Evolutionary conservation across 2,888 invertebrate genomes (phyloP).

Genomic region (Pristionchus arcanus): DNA sequence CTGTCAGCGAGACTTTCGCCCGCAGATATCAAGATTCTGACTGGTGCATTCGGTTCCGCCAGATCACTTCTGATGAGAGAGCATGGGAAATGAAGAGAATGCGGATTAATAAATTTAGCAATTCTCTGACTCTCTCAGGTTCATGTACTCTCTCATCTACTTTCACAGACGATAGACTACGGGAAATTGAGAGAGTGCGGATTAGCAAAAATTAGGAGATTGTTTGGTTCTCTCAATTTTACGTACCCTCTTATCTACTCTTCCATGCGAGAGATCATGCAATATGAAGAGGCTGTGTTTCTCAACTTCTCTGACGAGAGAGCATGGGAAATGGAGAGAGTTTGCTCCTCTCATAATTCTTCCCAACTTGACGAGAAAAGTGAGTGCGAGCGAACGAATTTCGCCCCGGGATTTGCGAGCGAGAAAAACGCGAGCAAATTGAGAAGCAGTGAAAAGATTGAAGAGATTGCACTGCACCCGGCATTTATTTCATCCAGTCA

Average conservation of each 20-base stretch:
- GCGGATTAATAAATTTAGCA: too few species aligned
- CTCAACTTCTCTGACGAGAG: not conserved
- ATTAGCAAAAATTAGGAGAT: too few species aligned
- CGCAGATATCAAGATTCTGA: too few species aligned
- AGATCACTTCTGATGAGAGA: too few species aligned
- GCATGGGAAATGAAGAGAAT: too few species aligned
- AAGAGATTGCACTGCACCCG: not conserved
- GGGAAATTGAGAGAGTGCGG: too few species aligned
- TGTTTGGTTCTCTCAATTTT: too few species aligned
- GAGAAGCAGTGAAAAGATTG: not conserved
- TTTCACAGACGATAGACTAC: too few species aligned
- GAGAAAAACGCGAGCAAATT: not conserved
- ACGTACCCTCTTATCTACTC: too few species aligned
- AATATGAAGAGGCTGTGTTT: not conserved
- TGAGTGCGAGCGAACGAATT: constrained; percentile 32
- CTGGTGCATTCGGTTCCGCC: too few species aligned
- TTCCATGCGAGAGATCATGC: not conserved
- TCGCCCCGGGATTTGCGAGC: not conserved
- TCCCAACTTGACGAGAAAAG: constrained; percentile 24
- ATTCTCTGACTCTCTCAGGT: too few species aligned
- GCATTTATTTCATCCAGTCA: not conserved
- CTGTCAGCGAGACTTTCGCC: not conserved
- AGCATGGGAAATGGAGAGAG: not conserved
- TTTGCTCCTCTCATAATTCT: not conserved
- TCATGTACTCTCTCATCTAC: too few species aligned